Evolutionary conservation across 2,888 invertebrate species (phyloP).

Genomic region (Ecdyonurus torrentis): DNA sequence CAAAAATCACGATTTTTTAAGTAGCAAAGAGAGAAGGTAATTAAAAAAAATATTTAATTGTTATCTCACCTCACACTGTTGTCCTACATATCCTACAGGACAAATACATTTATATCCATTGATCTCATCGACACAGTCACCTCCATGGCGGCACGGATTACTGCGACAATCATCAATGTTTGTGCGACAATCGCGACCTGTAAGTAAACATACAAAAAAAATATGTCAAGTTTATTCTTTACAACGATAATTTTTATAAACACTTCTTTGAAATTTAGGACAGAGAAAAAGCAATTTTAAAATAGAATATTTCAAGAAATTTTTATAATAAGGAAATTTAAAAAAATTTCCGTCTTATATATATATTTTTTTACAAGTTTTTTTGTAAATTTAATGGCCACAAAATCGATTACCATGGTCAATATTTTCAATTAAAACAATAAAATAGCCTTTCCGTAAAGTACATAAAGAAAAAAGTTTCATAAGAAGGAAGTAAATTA

Average conservation of each 20-base stretch:
- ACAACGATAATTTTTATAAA: not conserved
- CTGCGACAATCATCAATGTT: slow-evolving; percentile 80
- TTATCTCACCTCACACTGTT: slow-evolving; percentile 72
- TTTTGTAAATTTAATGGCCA: too few relatives aligned
- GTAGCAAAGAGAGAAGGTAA: too few relatives aligned
- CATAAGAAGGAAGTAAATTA: too few relatives aligned
- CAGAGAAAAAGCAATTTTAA: not conserved
- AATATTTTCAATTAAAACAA: too few relatives aligned
- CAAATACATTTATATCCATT: slow-evolving; percentile 79
- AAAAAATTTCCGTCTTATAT: not conserved
- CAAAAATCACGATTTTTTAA: too few relatives aligned
- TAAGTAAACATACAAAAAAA: slow-evolving; percentile 8
- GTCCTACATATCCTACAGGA: slow-evolving; percentile 73
- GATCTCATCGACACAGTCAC: slow-evolving; percentile 72
- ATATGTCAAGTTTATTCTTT: not conserved
- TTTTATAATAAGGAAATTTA: too few relatives aligned
- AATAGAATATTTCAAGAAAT: too few relatives aligned
- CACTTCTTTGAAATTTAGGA: not conserved
- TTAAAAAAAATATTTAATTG: too few relatives aligned
- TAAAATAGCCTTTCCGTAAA: too few relatives aligned
- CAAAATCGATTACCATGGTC: too few relatives aligned
- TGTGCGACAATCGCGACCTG: slow-evolving; percentile 63
- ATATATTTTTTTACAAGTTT: too few relatives aligned
- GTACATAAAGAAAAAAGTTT: too few relatives aligned
- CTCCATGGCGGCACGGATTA: slow-evolving; percentile 76